A percentile compares a stretch with the other conserved stretches of the same genome.
Conservation (phyloP, 2,113 vertebrate species). For the Bucco capensis region DNA sequence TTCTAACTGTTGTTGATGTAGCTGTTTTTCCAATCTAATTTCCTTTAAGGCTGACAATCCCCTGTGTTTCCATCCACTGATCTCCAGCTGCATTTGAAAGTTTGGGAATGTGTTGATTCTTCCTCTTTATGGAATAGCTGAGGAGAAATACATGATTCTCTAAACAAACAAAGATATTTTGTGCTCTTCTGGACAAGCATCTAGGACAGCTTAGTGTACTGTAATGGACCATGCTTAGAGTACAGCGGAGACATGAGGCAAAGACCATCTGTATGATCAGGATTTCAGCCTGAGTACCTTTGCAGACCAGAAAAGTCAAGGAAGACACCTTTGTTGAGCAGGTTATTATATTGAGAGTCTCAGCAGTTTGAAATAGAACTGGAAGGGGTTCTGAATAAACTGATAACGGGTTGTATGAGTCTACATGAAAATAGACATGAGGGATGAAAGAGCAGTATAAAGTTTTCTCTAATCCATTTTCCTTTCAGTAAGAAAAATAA, state of each 20-base stretch:
- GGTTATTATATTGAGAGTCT: background rate
- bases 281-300: background rate
- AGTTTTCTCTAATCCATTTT: background rate
- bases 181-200: background rate
- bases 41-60: background rate
- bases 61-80: background rate
- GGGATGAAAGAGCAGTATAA: background rate
- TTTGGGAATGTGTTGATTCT: background rate
- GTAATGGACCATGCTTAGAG: background rate
- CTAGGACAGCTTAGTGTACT: fast-evolving
- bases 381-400: background rate
- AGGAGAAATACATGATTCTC: background rate
- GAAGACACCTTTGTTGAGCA: background rate
- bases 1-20: background rate
- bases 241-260: background rate
- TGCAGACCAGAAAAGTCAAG: background rate
- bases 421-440: background rate
- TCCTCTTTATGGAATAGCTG: background rate
- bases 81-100: background rate
- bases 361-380: background rate
- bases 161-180: background rate
- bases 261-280: background rate
- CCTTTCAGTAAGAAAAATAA: background rate
- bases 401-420: background rate
- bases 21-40: background rate